Base-by-base conservation (phyloP, 2,797 vertebrate genomes). In the Numenius phaeopus region DNA sequence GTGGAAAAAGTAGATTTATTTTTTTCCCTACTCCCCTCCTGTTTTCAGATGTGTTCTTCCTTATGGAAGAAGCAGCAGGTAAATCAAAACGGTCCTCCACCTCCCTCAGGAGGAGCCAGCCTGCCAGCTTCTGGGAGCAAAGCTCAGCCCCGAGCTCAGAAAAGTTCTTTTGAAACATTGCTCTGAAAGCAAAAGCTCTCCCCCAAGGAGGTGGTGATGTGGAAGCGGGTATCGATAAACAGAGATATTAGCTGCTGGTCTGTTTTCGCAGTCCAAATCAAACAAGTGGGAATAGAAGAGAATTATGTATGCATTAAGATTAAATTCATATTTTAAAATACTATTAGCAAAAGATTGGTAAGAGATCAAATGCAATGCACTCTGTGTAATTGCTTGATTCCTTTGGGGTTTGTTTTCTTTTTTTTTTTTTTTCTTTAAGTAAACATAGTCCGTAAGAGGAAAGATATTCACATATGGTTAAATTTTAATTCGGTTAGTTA, bases 401-500 rank as follows among this genome's bases (percentile, higher is more conserved):
- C 75, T 85, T 37, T 75, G 79, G 64, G 59, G 6, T 80, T 94
- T 94, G 52, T 80, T 95, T 86, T 59, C 6, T 52, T 49, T 11
- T 54, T 32, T 55, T 55, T 61, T 82, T 70, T 30, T 61, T 26
- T 40, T 22, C 16, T 32, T 32, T 8, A 46, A 92, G 59, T 72
- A 95, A 90, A 80, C 0, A 0, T 80, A 91, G 73, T 94, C 87
- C 0, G 0, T 94, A 85, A 94, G 64, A 89, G 55, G 44, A 85
- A 89, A 95, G 78, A 89, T 61, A 97, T 67, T 92, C 84, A 18
- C 78, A 95, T 90, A 94, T 46, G 76, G 87, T 87, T 94, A 96
- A 92, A 95, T 95, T 96, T 96, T 96, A 95, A 95, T 94, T 89
- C 1, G 4, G 64, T 80, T 94, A 89, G 87, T 94, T 96, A 97